Conservation (phyloP, 2,888 invertebrate species). For the Andrena haemorrhoa region DNA sequence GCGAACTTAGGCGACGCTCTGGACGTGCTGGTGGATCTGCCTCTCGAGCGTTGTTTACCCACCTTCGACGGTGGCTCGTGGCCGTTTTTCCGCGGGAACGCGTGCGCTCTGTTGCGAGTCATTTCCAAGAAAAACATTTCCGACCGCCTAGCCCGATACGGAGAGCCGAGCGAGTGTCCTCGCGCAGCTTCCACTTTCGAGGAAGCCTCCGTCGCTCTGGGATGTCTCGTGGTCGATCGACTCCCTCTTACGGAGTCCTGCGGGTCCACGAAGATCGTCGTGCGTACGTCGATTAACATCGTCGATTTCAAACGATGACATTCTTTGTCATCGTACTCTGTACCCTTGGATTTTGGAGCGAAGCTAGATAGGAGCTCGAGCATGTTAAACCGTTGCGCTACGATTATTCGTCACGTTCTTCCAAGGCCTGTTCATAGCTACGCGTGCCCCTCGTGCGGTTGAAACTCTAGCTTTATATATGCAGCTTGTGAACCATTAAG, state of each 20-base stretch:
- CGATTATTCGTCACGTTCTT: no score
- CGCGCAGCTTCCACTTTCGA: constrained; percentile 43
- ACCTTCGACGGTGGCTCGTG: neutral
- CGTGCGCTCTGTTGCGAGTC: neutral
- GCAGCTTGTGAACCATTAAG: neutral
- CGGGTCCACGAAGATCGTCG: constrained; percentile 25
- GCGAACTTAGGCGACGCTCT: no score
- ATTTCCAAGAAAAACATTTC: constrained; percentile 52
- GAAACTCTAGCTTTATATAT: no score
- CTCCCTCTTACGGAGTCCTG: constrained; percentile 38
- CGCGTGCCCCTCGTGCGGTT: neutral
- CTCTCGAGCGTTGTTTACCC: neutral
- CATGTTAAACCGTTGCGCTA: no score
- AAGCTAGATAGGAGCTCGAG: no score
- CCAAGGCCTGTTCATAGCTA: neutral
- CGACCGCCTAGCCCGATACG: constrained; percentile 40
- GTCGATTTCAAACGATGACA: no score
- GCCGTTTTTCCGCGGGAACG: neutral
- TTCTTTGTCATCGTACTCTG: neutral
- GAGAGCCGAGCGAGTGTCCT: constrained; percentile 31
- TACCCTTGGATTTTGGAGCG: no score
- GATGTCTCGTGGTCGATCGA: constrained; percentile 21
- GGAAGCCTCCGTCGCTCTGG: constrained; percentile 24
- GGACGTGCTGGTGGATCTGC: no score
- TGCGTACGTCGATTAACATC: neutral